Percentiles rank a stretch among this genome's conserved stretches.
These are phyloP conservation scores for Zaprionus kolodkinae DNA, from an alignment of 1,140 invertebrate genomes.

Conservation along the genomic window DNA sequence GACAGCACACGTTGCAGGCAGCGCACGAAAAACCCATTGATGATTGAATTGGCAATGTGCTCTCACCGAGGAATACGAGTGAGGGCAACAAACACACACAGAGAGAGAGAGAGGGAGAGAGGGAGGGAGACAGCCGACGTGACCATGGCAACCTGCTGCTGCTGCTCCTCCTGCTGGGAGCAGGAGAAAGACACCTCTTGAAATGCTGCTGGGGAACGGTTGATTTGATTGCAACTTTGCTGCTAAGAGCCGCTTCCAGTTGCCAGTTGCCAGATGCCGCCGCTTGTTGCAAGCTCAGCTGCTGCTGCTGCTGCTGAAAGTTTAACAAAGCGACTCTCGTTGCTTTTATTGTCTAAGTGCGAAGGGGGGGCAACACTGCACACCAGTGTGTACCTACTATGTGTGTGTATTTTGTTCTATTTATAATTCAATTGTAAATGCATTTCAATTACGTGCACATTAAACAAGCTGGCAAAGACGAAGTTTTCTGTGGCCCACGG, in stretches of 20 bases:
- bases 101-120: conserved; percentile 1
- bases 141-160: conserved; percentile 69
- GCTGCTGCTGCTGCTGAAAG: conserved; percentile 59
- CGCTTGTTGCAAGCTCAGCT: conserved; percentile 59
- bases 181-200: conserved; percentile 49
- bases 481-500: conserved; percentile 64
- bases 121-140: conserved; percentile 53
- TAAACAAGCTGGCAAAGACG: conserved; percentile 75
- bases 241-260: conserved; percentile 47
- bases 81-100: conserved; percentile 16
- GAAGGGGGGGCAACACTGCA: conserved; percentile 5
- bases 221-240: conserved; percentile 73
- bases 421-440: conserved; percentile 83
- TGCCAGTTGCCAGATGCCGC: conserved; percentile 35
- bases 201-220: conserved; percentile 71
- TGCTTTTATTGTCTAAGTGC: conserved; percentile 46
- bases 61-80: conserved; percentile 40
- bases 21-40: conserved; percentile 62
- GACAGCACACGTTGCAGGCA: conserved; percentile 37
- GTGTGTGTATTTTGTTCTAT: conserved; percentile 73
- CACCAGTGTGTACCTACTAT: conserved; percentile 35
- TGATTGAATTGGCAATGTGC: conserved; percentile 64
- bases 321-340: conserved; percentile 68
- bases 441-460: conserved; percentile 83
- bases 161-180: conserved; percentile 11